Base-by-base conservation (phyloP, 2,113 vertebrate genomes). In the Enhydra lutris region DNA sequence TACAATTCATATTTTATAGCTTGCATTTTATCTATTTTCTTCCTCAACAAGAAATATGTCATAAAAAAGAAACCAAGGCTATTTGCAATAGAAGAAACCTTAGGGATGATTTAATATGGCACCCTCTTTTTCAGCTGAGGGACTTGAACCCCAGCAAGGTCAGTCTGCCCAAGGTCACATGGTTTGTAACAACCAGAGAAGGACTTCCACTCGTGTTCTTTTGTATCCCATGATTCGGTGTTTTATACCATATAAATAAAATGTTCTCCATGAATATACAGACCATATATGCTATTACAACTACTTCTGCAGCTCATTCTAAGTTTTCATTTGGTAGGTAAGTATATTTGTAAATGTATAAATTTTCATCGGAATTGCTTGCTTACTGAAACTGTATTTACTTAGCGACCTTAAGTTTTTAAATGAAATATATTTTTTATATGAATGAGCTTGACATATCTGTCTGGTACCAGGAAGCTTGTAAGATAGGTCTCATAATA, bases 1-100 rank as follows among this genome's bases (percentile, higher is more conserved):
- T 39, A 26, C 85, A 91, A 96, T 92, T 39, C 55, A 52, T 45
- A 61, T 39, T 97, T 91, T 50, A 29, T 85, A 63, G 4, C 13
- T 50, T 11, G 34, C 2, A 4, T 59, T 89, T 67, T 55, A 91
- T 31, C 65, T 39, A 21, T 7, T 59, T 96, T 57, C n/a, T 90
- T 89, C 17, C 29, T 82, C 89, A 95, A 52, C 82, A 23, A 91
- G 21, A 96, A 89, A 89, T 59, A 78, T 81, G 52, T 82, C 92
- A 29, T 73, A 36, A 79, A 65, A 88, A 90, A 79, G 57, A 59
- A 88, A 50, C 36, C 82, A 67, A 15, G 23, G 10, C 21, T 79
- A 89, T 74, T 67, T 76, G 0, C 23, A 89, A 57, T 61, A 74
- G 65, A 92, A 92, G 29, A 45, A n/a, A 45, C 0, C 12, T 34